phyloP scores from a whole-genome alignment of 23 tunicate genomes.

The Botrylloides violaceus region DNA sequence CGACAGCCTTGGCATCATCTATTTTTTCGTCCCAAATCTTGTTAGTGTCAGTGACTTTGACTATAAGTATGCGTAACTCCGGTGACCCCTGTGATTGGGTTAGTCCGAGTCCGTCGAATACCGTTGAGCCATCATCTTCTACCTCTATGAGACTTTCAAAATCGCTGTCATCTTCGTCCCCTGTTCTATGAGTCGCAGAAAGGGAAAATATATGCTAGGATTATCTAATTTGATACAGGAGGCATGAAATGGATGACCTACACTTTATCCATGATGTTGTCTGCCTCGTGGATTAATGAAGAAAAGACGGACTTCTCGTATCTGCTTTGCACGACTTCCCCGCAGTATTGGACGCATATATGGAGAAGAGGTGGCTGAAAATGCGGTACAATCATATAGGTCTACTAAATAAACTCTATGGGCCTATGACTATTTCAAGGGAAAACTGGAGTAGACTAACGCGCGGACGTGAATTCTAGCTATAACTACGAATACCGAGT shows the following conservation, averaged over 20 bases:
- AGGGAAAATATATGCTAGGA: too few relatives aligned
- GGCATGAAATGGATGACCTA: neutral
- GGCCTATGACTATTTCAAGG: too few relatives aligned
- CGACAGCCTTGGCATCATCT: neutral
- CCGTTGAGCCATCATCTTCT: neutral
- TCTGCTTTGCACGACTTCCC: slow-evolving; percentile 7
- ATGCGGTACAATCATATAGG: neutral
- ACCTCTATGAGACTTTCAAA: slow-evolving; percentile 3
- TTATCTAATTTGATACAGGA: neutral
- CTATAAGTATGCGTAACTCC: neutral
- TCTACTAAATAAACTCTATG: too few relatives aligned
- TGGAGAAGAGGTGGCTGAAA: slow-evolving; percentile 20
- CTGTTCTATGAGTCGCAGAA: too few relatives aligned
- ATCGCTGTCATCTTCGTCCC: slow-evolving; percentile 19
- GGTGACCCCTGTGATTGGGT: neutral
- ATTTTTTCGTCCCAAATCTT: neutral
- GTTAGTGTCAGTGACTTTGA: neutral
- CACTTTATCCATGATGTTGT: slow-evolving; percentile 18
- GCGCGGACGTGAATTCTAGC: too few relatives aligned
- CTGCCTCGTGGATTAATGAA: slow-evolving; percentile 6
- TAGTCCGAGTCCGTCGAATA: slow-evolving; percentile 5
- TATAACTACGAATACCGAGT: too few relatives aligned
- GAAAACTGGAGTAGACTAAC: too few relatives aligned
- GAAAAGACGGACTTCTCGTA: slow-evolving; percentile 12
- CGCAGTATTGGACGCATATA: neutral